Base-by-base conservation (phyloP, 2,797 vertebrate species). In the Ptychadena robeensis region DNA sequence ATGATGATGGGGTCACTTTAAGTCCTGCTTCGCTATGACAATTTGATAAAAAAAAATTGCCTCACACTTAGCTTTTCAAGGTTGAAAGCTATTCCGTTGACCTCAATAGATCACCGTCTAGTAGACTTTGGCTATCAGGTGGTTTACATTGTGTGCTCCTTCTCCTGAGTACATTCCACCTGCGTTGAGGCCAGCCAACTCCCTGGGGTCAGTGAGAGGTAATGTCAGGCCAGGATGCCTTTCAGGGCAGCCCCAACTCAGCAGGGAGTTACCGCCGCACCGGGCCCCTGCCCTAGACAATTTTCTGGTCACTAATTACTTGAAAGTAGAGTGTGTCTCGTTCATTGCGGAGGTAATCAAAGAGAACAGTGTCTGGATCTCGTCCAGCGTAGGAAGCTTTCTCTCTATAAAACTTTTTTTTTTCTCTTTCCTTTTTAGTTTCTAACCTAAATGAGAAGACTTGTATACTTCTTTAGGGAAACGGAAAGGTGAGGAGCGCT, bases 271-370 rank as follows among this genome's bases (percentile, higher is more conserved):
- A 63, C 79, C 57, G 74, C 87, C 87, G 87, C 85, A 2, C 87
- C 28, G 61, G 73, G 85, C 74, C 28, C 9, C 79, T 85, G 79
- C 85, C 90, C 86, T 87, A 74, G 0, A 22, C 88, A 81, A 87
- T 87, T 89, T 90, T 90, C 89, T 89, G 88, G 87, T 89, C 90
- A 86, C 83, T 89, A 85, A 86, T 73, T 88, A 85, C 87, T 68
- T 83, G 89, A 90, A 89, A 87, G 87, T 85, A 87, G 86, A 89
- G 88, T 3, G 31, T 89, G 87, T 86, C 87, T 86, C 2, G n/a
- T 85, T 87, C 69, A 0, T 44, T 27, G 48, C 71, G 63, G 86
- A 81, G 31, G 69, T 44, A n/a, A 71, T 72, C 86, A 81, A 85
- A 86, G 86, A 78, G 64, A 73, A 74, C 2, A 22, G 80, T 3